A percentile compares a stretch with the other conserved stretches of the same genome.
Evolutionary conservation across 2,888 invertebrate genomes (phyloP).

Genomic region (Stenoptilia bipunctidactyla): DNA sequence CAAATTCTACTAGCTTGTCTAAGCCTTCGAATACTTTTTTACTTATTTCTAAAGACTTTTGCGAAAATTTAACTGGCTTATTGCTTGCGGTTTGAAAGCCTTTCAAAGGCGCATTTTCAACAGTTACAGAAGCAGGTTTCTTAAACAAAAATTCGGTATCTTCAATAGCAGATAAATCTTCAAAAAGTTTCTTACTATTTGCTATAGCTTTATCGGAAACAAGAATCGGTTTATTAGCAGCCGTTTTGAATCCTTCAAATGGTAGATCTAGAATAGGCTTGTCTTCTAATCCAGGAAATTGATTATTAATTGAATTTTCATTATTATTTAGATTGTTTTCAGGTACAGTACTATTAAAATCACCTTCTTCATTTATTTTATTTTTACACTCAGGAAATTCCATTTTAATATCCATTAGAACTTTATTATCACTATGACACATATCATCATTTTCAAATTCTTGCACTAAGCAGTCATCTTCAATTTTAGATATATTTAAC

Average conservation of each 20-base stretch:
- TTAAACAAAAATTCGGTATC: background rate
- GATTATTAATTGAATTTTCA: background rate
- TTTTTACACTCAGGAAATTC: no score
- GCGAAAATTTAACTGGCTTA: slow-evolving; percentile 19
- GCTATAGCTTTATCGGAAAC: slow-evolving; percentile 27
- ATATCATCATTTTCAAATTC: slow-evolving; percentile 2
- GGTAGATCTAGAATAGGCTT: no score
- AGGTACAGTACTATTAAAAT: no score
- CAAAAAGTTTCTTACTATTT: slow-evolving; percentile 19
- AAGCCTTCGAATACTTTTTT: slow-evolving; percentile 22
- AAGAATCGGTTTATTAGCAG: slow-evolving; percentile 23
- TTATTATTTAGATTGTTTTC: background rate
- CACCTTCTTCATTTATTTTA: no score
- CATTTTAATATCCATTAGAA: no score
- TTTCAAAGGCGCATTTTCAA: background rate
- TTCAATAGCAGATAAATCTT: slow-evolving; percentile 2
- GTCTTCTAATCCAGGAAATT: no score
- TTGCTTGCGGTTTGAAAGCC: slow-evolving; percentile 27
- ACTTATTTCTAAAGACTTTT: slow-evolving; percentile 25
- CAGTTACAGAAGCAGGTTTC: slow-evolving; percentile 1
- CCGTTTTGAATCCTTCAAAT: slow-evolving; percentile 26
- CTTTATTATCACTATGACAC: background rate
- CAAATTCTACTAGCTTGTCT: background rate
- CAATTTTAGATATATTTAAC: slow-evolving; percentile 8
- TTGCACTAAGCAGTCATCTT: slow-evolving; percentile 14